Base-by-base conservation (phyloP, 1,140 invertebrate species). In the Andrena cerasifolii region DNA sequence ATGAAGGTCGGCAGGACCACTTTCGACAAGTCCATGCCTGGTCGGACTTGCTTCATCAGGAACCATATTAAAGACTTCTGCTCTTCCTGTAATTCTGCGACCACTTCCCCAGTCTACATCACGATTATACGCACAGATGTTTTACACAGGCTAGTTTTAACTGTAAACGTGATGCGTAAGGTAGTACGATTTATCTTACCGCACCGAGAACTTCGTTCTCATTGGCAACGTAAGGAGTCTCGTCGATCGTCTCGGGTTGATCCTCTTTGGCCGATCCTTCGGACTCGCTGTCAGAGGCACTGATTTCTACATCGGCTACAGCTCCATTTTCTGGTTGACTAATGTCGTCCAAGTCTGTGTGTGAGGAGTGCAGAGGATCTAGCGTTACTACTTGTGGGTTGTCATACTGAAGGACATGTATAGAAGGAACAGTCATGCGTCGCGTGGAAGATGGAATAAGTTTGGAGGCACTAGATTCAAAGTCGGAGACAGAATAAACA, bases 11-110 rank as follows among this genome's bases (percentile, higher is more conserved):
- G 98, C 58, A 99, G 92, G 10, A 98, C 97, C 36, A 99, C 98
- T 92, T 98, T 98, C 62, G 97, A 98, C n/a, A 99, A 92, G 93
- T 99, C 98, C 98, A 99, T 99, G 24, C 98, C 98, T 24, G 98
- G 98, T 28, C 98, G 94, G 85, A 98, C 97, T 94, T 99, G 98
- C 92, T 99, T 99, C 84, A 99, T 93, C 21, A 99, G 93, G 86
- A 96, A 97, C 98, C 98, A 99, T 86, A 99, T 96, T 40, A 99
- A 92, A 28, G 97, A 98, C 90, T 98, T 99, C 93, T 99, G 98
- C 90, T 99, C 98, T 63, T 99, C 98, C 16, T 96, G 96, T 33
- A 99, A 94, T 90, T 98, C 98, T 89, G 98, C 96, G 2, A 98
- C 96, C 85, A 98, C 95, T 89, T 98, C 97, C 5, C 97, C 97